Base-by-base conservation (phyloP, 2,888 invertebrate species). In the Lamellibrachia satsuma region DNA sequence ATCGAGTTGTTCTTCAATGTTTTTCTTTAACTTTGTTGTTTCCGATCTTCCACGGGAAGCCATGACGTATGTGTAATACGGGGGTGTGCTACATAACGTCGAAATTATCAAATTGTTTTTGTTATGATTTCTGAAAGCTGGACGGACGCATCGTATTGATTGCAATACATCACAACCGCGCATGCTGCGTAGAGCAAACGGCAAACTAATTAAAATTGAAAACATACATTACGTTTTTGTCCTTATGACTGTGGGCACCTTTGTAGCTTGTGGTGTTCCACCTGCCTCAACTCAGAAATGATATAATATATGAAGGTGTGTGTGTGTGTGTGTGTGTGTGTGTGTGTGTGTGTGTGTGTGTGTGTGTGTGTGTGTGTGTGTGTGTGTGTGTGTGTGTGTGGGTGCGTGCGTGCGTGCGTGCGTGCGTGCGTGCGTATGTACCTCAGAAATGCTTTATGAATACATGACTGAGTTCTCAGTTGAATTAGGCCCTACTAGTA, bases 1-100 rank as follows among this genome's bases (percentile, higher is more conserved):
- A 94, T 98, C 97, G 91, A 98, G 95, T 95, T 98, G 98, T 94
- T 97, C 97, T 95, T 98, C 97, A 75, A 98, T 95, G 96, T 98
- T 98, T 94, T 97, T 96, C 94, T 97, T 97, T 60, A 98, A 96
- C 95, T 97, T 97, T 93, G 97, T 97, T 9, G 97, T 98, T 96
- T 98, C 98, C 91, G 96, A 94, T 92, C 95, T 93, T 6, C 96
- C 96, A 90, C 96, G 94, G 3, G 96, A 96, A 91, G 96, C 95
- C 96, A 96, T 96, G 39, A 39, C 39, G 39, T 39, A 52, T 90
- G 93, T 75, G n/a, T 22, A 6, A 92, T 57, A 92, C 2, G 15
- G 75, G 75, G 22, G 75, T 75, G 22, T 22, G 75, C 75, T 75
- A 75, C 75, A 75, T 75, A 22, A 75, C 75, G 22, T 75, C 11